These are phyloP conservation scores for Telenomus remus DNA, from an alignment of 1,140 invertebrate species.

Conservation along the genomic window DNA sequence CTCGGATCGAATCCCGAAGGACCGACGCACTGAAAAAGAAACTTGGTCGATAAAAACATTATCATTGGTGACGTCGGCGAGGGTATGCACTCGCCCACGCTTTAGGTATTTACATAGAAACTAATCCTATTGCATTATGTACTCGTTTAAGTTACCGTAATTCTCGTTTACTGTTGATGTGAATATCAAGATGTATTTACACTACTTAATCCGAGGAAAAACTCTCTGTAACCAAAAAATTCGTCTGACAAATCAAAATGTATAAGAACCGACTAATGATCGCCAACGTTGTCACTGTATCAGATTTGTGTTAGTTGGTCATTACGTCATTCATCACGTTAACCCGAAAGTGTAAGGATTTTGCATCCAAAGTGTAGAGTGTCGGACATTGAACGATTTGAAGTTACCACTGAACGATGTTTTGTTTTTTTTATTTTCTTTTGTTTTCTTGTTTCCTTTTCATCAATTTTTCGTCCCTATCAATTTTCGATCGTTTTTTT, in stretches of 20 bases:
- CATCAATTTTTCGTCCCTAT: no score
- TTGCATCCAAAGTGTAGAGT: slow-evolving; percentile 40
- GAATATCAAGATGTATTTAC: slow-evolving; percentile 75
- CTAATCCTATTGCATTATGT: slow-evolving; percentile 75
- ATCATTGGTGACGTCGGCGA: slow-evolving; percentile 73
- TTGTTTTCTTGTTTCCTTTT: no score
- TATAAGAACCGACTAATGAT: slow-evolving; percentile 66
- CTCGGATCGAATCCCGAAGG: slow-evolving; percentile 62
- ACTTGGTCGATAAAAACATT: slow-evolving; percentile 74
- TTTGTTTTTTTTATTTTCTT: no score
- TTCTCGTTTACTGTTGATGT: slow-evolving; percentile 71
- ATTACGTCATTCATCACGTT: slow-evolving; percentile 40
- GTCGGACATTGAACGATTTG: slow-evolving; percentile 18
- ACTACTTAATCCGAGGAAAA: slow-evolving; percentile 75
- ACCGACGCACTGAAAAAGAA: slow-evolving; percentile 71
- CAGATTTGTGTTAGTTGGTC: slow-evolving; percentile 55
- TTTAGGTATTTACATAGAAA: slow-evolving; percentile 77
- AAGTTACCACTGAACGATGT: slow-evolving; percentile 16
- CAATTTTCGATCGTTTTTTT: no score
- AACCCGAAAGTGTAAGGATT: slow-evolving; percentile 34
- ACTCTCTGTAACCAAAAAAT: slow-evolving; percentile 74
- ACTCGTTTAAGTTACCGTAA: slow-evolving; percentile 73
- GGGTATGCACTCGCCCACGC: slow-evolving; percentile 75
- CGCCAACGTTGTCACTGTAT: slow-evolving; percentile 61
- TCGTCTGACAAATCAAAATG: slow-evolving; percentile 55